Evolutionary conservation across 2,113 vertebrate species (phyloP).

Genomic region (Prinia subflava): DNA sequence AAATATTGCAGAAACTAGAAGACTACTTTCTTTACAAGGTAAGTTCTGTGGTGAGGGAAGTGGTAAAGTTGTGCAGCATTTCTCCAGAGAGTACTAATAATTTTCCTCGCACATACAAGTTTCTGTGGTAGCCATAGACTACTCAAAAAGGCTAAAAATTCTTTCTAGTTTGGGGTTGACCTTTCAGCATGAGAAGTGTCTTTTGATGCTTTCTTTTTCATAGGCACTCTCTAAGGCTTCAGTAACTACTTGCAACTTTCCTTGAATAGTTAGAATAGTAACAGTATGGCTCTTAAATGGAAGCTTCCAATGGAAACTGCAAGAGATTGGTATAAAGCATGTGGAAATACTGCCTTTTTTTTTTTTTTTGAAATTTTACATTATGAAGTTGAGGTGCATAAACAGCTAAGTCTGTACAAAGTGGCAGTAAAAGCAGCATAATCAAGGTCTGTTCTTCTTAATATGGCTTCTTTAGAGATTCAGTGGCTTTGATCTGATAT

Average conservation of each 20-base stretch:
- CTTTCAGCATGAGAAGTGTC: background rate
- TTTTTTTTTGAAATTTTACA: background rate
- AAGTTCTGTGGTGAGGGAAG: background rate
- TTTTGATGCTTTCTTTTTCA: background rate
- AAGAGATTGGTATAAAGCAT: background rate
- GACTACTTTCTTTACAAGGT: constrained; percentile 83
- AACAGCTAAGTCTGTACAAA: background rate
- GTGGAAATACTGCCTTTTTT: rapidly evolving
- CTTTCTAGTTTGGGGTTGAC: background rate
- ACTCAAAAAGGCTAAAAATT: background rate
- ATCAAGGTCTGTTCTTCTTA: background rate
- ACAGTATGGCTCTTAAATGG: background rate
- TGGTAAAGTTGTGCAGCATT: background rate
- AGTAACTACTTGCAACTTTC: background rate
- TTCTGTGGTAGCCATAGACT: background rate
- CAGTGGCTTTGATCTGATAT: background rate
- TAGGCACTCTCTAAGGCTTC: background rate
- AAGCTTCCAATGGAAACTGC: background rate
- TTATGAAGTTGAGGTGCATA: background rate
- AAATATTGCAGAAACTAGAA: constrained; percentile 80
- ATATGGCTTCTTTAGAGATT: background rate
- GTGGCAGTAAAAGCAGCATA: background rate
- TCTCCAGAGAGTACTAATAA: background rate
- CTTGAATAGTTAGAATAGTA: background rate
- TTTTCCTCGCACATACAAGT: background rate